A percentile compares a stretch with the other conserved stretches of the same genome.
Evolutionary conservation across 2,113 vertebrate species (phyloP).

Genomic region (Falcunculus frontatus): DNA sequence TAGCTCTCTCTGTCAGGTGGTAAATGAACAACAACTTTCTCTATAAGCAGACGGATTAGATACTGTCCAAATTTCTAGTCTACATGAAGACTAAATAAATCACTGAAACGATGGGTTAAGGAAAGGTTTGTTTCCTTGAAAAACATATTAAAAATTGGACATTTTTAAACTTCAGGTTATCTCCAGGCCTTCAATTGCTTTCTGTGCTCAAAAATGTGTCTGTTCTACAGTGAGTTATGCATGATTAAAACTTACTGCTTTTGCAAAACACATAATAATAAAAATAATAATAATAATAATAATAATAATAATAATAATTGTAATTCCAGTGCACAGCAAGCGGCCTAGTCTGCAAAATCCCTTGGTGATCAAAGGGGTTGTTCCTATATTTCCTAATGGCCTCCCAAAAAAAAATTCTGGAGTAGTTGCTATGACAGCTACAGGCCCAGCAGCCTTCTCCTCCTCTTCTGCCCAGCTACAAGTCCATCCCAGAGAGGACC

Average conservation of each 20-base stretch:
- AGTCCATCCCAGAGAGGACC: not conserved
- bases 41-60: not conserved
- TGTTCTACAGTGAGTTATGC: not conserved
- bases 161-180: not conserved
- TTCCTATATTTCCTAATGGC: not conserved
- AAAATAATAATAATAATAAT: no score
- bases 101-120: not conserved
- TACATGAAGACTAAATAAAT: conserved; percentile 6
- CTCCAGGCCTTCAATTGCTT: not conserved
- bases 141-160: not conserved
- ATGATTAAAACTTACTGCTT: not conserved
- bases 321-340: not conserved
- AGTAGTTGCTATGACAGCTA: not conserved
- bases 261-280: not conserved
- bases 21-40: not conserved
- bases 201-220: not conserved
- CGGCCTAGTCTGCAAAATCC: not conserved
- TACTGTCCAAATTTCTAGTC: not conserved
- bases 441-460: not conserved
- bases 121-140: not conserved
- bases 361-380: fast-evolving
- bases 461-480: not conserved
- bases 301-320: no score
- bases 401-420: not conserved
- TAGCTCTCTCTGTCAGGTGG: not conserved